A percentile compares a stretch with the other conserved stretches of the same genome.
Evolutionary conservation across 2,113 vertebrate genomes (phyloP).

Genomic region (Phyllostomus discolor): DNA sequence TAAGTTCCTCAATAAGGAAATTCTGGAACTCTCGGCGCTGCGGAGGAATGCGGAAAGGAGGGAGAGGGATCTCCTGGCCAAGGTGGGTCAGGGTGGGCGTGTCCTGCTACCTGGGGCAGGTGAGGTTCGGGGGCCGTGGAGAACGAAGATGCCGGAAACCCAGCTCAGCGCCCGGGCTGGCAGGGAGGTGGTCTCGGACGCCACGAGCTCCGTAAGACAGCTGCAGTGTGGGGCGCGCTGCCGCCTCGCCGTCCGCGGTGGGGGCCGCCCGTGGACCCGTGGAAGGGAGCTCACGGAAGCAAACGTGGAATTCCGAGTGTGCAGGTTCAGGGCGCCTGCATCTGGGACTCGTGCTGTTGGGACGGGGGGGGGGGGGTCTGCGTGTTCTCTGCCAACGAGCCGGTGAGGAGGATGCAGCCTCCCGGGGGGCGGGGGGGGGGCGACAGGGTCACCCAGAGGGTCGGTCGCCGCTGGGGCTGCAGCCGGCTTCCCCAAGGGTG

Average conservation of each 20-base stretch:
- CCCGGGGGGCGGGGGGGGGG: neutral
- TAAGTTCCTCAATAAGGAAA: constrained; percentile 98
- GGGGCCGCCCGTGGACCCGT: no score
- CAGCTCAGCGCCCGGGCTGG: neutral
- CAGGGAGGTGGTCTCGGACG: neutral
- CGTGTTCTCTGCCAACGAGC: accelerated
- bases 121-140: neutral
- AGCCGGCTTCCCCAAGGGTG: neutral
- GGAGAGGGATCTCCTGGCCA: constrained; percentile 90
- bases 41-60: constrained; percentile 91
- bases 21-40: constrained; percentile 93
- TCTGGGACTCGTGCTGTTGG: neutral
- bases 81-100: constrained; percentile 81
- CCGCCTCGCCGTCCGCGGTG: neutral
- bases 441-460: neutral
- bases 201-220: neutral
- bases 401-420: neutral
- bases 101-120: neutral
- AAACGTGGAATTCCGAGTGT: neutral
- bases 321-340: neutral
- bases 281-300: neutral
- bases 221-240: accelerated
- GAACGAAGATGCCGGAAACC: neutral
- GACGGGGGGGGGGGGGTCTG: no score
- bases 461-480: neutral